Percentiles rank a stretch among this genome's conserved stretches.
These are phyloP conservation scores for Dermatemys mawii DNA, from an alignment of 2,113 vertebrate genomes.

Conservation along the genomic window DNA sequence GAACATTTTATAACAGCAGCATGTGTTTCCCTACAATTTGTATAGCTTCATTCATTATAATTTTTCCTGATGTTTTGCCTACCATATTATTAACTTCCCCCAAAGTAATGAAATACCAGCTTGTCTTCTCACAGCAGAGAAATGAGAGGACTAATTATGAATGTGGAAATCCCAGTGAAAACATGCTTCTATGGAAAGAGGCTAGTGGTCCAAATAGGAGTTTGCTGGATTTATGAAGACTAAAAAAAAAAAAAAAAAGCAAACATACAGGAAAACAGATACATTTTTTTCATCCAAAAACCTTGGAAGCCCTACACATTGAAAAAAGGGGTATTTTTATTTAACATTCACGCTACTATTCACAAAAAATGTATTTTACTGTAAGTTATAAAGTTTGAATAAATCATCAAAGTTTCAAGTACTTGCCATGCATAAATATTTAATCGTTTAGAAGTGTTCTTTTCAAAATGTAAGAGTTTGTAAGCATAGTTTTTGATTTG, in stretches of 20 bases:
- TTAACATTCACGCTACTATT: constrained; percentile 60
- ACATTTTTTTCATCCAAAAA: constrained; percentile 73
- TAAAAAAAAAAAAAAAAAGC: constrained; percentile 77
- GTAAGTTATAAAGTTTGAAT: constrained; percentile 65
- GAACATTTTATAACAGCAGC: constrained; percentile 83
- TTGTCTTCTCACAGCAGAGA: constrained; percentile 83
- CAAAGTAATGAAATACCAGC: constrained; percentile 85
- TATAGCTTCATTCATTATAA: constrained; percentile 88
- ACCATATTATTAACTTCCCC: constrained; percentile 87
- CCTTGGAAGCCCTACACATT: constrained; percentile 62
- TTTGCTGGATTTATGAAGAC: constrained; percentile 80
- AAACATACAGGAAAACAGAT: constrained; percentile 77
- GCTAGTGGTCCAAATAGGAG: constrained; percentile 78
- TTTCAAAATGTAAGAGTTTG: constrained; percentile 72
- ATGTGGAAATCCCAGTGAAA: constrained; percentile 86
- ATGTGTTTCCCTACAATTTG: constrained; percentile 82
- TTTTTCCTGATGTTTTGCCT: constrained; percentile 89
- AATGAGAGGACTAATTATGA: constrained; percentile 85
- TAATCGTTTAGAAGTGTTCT: constrained; percentile 75
- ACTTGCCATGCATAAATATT: constrained; percentile 65
- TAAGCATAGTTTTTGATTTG: constrained; percentile 74
- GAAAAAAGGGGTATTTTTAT: constrained; percentile 31
- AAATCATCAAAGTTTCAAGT: constrained; percentile 70
- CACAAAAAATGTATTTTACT: constrained; percentile 69
- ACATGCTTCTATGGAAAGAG: constrained; percentile 83